Base-by-base conservation (phyloP, 2,888 invertebrate genomes). In the Sesia apiformis region DNA sequence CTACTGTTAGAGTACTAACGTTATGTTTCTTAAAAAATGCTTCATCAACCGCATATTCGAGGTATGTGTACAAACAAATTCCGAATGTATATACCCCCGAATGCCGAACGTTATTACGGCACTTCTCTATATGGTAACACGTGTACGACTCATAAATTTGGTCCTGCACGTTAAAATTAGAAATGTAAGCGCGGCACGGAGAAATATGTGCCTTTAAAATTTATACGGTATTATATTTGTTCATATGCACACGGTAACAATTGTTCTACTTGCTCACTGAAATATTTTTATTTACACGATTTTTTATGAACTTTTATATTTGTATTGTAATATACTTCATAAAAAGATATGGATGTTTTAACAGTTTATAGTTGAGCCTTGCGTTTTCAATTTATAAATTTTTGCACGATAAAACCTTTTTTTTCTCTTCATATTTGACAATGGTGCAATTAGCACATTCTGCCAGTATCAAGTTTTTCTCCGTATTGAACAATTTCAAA, bases 111-210 rank as follows among this genome's bases (percentile, higher is more conserved):
- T 73, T 81, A 83, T 81, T 79, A 78, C 78, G 63, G 65, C 64
- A 69, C 74, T 74, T 71, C 78, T 79, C 74, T 79, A 76, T 80
- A 80, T 71, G 79, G 84, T 67, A 81, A 80, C 87, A 87, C 82
- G 79, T 87, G 87, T 78, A 81, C 66, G 69, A 61, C 61, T 65
- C 83, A 86, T 87, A 86, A 87, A 87, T 87, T 85, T 72, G 65
- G 75, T 71, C 75, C 76, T 73, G 79, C 76, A 67, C 81, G 85
- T 84, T 86, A 82, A 84, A 87, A 86, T 87, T 86, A 87, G 86
- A 87, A 84, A 82, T 81, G 83, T 83, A 80, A 79, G 79, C 79
- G 70, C 65, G 66, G 72, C 64, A 70, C 71, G 63, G 73, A 82
- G 81, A 84, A 80, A 80, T 85, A 83, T 84, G 82, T 73, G 78